phyloP scores from a whole-genome alignment of 30 jellyfish, hydroid and myxozoan species.

The Catostylus mosaicus region DNA sequence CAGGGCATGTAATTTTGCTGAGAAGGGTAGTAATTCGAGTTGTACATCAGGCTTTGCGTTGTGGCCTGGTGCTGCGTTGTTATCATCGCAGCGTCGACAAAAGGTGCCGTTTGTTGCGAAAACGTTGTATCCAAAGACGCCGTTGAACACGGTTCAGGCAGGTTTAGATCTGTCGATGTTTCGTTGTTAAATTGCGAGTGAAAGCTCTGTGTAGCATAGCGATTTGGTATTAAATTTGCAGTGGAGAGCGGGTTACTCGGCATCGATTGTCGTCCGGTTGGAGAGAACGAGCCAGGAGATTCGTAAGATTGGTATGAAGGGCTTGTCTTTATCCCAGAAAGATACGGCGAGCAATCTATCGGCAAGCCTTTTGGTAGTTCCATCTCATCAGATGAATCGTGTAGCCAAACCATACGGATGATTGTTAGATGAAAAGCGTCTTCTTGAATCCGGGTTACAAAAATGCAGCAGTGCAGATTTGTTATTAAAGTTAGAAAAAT shows the following conservation, averaged over 20 bases:
- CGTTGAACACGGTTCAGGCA: slow-evolving; percentile 71
- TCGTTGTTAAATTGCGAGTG: slow-evolving; percentile 38
- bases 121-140: slow-evolving; percentile 47
- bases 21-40: slow-evolving; percentile 67
- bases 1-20: slow-evolving; percentile 63
- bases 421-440: background rate
- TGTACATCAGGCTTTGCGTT: slow-evolving; percentile 61
- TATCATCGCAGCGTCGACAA: slow-evolving; percentile 57
- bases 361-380: slow-evolving; percentile 72
- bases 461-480: background rate
- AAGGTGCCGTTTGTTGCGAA: slow-evolving; percentile 64
- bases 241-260: slow-evolving; percentile 52
- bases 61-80: slow-evolving; percentile 57
- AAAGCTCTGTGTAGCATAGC: slow-evolving; percentile 30
- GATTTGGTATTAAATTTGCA: slow-evolving; percentile 27
- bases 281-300: slow-evolving; percentile 39
- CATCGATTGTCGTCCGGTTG: slow-evolving; percentile 54
- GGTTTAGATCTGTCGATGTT: slow-evolving; percentile 26
- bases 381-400: slow-evolving; percentile 66
- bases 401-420: slow-evolving; percentile 74
- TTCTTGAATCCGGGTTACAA: too few relatives aligned
- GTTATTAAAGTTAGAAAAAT: too few relatives aligned
- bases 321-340: slow-evolving; percentile 58
- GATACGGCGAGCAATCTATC: slow-evolving; percentile 66
- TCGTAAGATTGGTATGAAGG: slow-evolving; percentile 68